Percentiles rank a stretch among this genome's conserved stretches.
Evolutionary conservation across 1,140 invertebrate genomes (phyloP).

Genomic region (Drosophila paulistorum): DNA sequence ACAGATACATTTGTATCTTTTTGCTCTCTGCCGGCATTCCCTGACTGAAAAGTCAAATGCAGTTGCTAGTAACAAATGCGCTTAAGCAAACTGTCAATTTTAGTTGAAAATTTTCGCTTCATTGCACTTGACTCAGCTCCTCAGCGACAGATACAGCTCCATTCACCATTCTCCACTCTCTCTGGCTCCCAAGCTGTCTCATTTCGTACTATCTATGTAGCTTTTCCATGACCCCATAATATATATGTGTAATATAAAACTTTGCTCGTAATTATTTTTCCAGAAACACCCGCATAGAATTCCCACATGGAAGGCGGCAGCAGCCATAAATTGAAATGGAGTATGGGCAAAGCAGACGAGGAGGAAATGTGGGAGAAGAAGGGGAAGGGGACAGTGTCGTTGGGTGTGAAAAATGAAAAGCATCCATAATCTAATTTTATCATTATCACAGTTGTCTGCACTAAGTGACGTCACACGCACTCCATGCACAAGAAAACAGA

Average conservation of each 20-base stretch:
- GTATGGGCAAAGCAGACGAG: background rate
- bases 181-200: constrained; percentile 1
- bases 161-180: background rate
- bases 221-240: constrained; percentile 27
- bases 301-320: constrained; percentile 62
- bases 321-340: constrained; percentile 65
- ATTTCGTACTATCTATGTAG: constrained; percentile 1
- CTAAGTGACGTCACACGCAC: constrained; percentile 73
- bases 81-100: constrained; percentile 78
- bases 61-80: constrained; percentile 61
- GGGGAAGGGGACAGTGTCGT: constrained; percentile 18
- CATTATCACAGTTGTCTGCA: constrained; percentile 79
- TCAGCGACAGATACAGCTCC: constrained; percentile 27
- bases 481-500: constrained; percentile 20
- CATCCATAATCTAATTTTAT: constrained; percentile 81
- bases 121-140: constrained; percentile 65
- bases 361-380: too few species aligned
- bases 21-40: background rate
- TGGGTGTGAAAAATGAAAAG: constrained; percentile 78
- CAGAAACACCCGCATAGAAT: constrained; percentile 67
- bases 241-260: constrained; percentile 72
- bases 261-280: constrained; percentile 78
- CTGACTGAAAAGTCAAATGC: constrained; percentile 54
- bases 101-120: constrained; percentile 66
- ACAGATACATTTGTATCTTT: constrained; percentile 50